These are phyloP conservation scores for Spongia lamella DNA, from an alignment of 37 sponge, comb jelly and placozoan species.

Conservation along the genomic window DNA sequence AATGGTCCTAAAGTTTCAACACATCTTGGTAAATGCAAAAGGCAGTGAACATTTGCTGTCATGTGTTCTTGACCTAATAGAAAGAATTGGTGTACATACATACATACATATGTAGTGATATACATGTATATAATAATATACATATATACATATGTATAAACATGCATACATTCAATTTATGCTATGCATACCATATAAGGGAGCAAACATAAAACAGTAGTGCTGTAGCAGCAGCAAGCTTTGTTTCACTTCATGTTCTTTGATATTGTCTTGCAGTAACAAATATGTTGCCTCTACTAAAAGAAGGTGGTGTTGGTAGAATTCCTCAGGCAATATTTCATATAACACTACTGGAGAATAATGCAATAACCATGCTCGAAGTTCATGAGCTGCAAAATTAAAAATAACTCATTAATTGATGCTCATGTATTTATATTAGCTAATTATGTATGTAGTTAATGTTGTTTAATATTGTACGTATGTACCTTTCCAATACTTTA, in stretches of 20 bases:
- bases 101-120: neutral
- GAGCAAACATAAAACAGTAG: constrained; percentile 28
- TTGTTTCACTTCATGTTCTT: constrained; percentile 15
- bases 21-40: constrained; percentile 31
- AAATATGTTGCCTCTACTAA: constrained; percentile 33
- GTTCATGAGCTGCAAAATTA: constrained; percentile 57
- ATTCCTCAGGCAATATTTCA: constrained; percentile 14
- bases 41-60: constrained; percentile 25
- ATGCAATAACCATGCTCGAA: constrained; percentile 36
- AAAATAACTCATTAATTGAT: too few species aligned
- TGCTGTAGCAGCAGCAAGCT: constrained; percentile 7
- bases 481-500: constrained; percentile 53
- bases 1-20: constrained; percentile 18
- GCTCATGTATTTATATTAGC: too few species aligned
- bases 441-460: too few species aligned
- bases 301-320: too few species aligned
- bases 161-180: too few species aligned
- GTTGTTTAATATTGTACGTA: too few species aligned
- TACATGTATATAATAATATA: constrained; percentile 2
- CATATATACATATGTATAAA: too few species aligned
- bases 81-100: neutral
- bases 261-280: constrained; percentile 27
- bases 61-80: constrained; percentile 17
- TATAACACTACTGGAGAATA: constrained; percentile 30
- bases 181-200: constrained; percentile 28